Evolutionary conservation across 2,797 vertebrate species (phyloP), one percentile per base, ranked within the genome.

Genomic region (Orientallactaga sibirica): DNA sequence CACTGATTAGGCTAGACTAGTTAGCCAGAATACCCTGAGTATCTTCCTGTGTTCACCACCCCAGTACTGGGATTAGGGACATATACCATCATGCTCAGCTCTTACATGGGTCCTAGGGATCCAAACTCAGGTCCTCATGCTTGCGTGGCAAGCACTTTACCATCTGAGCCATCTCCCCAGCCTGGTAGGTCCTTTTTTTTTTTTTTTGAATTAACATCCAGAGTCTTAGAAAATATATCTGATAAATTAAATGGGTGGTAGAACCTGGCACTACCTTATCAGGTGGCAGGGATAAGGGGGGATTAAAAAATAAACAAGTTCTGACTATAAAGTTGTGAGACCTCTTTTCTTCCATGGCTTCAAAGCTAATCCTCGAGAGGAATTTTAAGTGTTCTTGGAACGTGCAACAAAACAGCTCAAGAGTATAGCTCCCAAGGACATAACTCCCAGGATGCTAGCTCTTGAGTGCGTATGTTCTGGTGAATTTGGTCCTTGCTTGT

Each of bases 401-500:
- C 76, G 82, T 55, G 88, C 71, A 83, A 77, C 77, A 71, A 71
- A 55, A n/a, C 27, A 94, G 55, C 85, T 91, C 84, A 75, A 89
- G 43, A 91, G 75, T 68, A 37, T 15, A 24, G n/a, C 74, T 93
- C 80, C 84, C 29, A 58, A 77, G 79, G 81, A 87, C 93, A 55
- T 66, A 76, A 78, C 71, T 75, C 48, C 1, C 48, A 52, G 86
- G 64, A 70, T 41, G 55, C 10, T 73, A 85, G 64, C 77, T 78
- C 90, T 83, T 71, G 90, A 94, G 91, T 62, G 61, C 41, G 1
- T 18, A 27, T 24, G 37, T 67, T 88, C 77, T 52, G 14, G 70
- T 29, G 52, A 86, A 94, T 91, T 91, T 95, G 86, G 79, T 93
- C 92, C 27, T 67, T 86, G 70, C 88, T 94, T 58, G 64, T 76